Evolutionary conservation across 1,140 invertebrate genomes (phyloP).

Genomic region (Trialeurodes vaporariorum): DNA sequence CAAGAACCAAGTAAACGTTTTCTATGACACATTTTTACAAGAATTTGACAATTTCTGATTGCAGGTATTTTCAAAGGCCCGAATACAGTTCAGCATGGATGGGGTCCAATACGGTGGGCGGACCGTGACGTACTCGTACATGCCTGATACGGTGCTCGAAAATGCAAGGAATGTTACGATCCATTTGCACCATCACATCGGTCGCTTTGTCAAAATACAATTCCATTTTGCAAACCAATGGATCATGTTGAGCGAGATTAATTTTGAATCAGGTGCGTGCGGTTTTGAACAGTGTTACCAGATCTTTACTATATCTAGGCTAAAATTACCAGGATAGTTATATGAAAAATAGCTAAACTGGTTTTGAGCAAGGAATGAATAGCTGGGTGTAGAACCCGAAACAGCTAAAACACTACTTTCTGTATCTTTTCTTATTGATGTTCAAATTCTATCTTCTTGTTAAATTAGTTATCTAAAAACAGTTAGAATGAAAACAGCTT

Average conservation of each 20-base stretch:
- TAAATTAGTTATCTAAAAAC: no score
- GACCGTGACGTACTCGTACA: constrained; percentile 50
- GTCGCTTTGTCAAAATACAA: constrained; percentile 52
- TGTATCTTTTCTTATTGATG: no score
- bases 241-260: constrained; percentile 70
- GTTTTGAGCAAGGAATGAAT: no score
- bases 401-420: no score
- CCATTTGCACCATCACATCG: constrained; percentile 46
- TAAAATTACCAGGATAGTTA: no score
- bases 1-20: no score
- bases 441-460: no score
- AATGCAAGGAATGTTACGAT: constrained; percentile 62
- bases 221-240: constrained; percentile 61
- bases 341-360: no score
- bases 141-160: constrained; percentile 56
- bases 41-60: constrained; percentile 19
- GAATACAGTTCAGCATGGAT: constrained; percentile 54
- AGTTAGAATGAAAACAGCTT: no score
- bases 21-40: no score
- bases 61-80: constrained; percentile 55
- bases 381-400: no score
- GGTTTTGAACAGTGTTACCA: constrained; percentile 19
- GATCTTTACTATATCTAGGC: no score
- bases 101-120: constrained; percentile 47
- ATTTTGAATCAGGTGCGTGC: constrained; percentile 49